Conservation (phyloP, 2,888 invertebrate species). For the Sarcophaga subvicina region DNA sequence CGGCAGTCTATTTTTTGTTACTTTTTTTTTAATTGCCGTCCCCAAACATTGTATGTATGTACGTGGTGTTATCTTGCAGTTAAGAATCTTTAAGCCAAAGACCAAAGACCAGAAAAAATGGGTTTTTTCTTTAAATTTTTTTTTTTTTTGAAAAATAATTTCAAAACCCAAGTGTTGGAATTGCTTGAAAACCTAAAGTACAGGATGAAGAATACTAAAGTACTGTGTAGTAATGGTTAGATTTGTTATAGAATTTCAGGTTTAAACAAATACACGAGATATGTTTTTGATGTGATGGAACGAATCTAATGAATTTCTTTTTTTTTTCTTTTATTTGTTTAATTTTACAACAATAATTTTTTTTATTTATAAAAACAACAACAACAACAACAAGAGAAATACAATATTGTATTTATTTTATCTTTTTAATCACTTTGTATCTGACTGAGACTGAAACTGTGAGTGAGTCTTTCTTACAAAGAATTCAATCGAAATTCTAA, state of each 20-base stretch:
- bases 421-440: constrained; percentile 32
- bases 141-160: constrained; percentile 5
- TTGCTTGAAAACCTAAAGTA: constrained; percentile 17
- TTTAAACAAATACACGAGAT: no score
- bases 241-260: background rate
- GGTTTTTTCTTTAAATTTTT: no score
- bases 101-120: background rate
- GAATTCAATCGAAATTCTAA: constrained; percentile 45
- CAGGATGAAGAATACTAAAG: constrained; percentile 20
- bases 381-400: background rate
- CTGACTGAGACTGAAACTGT: background rate
- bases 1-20: background rate
- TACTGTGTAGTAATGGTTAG: background rate
- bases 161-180: constrained; percentile 33
- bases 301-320: constrained; percentile 49
- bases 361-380: background rate
- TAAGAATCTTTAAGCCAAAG: constrained; percentile 39
- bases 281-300: constrained; percentile 54
- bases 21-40: constrained; percentile 58
- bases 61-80: constrained; percentile 38
- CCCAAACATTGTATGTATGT: constrained; percentile 9
- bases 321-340: constrained; percentile 37
- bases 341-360: constrained; percentile 19
- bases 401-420: constrained; percentile 11
- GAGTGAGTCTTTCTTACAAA: constrained; percentile 27